Evolutionary conservation across 2,113 vertebrate genomes (phyloP), one percentile per base, ranked within the genome.

Genomic region (Nothoprocta perdicaria): DNA sequence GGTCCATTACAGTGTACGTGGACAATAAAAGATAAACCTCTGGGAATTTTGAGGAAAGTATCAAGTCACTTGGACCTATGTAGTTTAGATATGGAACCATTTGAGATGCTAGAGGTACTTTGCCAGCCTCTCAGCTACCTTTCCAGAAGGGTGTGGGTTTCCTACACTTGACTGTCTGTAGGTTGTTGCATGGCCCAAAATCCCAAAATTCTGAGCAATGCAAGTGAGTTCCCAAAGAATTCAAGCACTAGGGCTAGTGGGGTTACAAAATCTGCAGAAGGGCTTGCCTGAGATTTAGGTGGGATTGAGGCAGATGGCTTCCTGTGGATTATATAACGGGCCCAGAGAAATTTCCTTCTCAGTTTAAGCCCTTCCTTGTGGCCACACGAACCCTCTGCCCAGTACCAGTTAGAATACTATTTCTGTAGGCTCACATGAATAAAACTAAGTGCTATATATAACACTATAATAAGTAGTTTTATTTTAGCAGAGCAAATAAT

Each of bases 401-500:
- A 29, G 29, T 57, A 33, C 57, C 27, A 43, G 76, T 90, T 67
- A 93, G 58, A 78, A 60, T 16, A 35, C 31, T 81, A 78, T 41
- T 71, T 38, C 68, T 17, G 38, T 66, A 19, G 62, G 35, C 80
- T 86, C 84, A 40, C 66, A 61, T 38, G 14, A 75, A 23, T 60
- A 68, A 94, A 92, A 85, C 31, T 67, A 74, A 65, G 35, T 41
- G 58, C 60, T 90, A 24, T 24, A 53, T 90, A 57, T 90, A 69
- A 72, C 48, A 80, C 53, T 75, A 2, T 76, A 93, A 79, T 1
- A 10, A 84, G 29, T 66, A 58, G 67, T 58, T 96, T 79, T 73
- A 50, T 90, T 92, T 84, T 71, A 93, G 46, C 15, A 76, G 27
- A 93, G 60, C 53, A 92, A 90, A 86, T 66, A 22, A 73, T 92